Base-by-base conservation (phyloP, 2,888 invertebrate genomes). In the Pseudococcus viburni region DNA sequence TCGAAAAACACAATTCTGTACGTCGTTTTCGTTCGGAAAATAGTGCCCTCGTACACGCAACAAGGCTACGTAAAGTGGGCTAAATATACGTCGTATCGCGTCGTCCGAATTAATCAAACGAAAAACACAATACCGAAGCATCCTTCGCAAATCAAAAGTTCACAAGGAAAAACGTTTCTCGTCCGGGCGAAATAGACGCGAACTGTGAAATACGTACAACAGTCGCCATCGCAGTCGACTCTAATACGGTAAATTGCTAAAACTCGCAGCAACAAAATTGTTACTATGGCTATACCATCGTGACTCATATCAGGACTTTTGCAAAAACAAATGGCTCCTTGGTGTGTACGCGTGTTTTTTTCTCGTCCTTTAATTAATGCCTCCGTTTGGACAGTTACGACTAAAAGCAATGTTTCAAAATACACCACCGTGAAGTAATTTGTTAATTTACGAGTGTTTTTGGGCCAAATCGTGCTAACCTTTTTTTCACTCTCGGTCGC, bases 201-300 rank as follows among this genome's bases (percentile, higher is more conserved):
- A 9, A 73, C 3, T 17, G 64, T 64, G 73, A 73, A n/a, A n/a
- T n/a, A 42, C 42, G 42, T 42, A 42, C 9, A 42, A 73, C 73
- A 73, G 73, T 73, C 73, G 73, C 73, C 26, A 33, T 33, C 1
- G 73, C 8, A n/a, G 42, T 42, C 1, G 26, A 7, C n/a, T n/a
- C n/a, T n/a, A n/a, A n/a, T 3, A 42, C 42, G 8, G 42, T 33
- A 73, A 73, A 73, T 73, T 73, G 73, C 73, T 73, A 73, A 73
- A 73, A 73, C 73, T 73, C 73, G 73, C 73, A 73, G 73, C 73
- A 73, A 73, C 73, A 73, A 73, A 73, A 73, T 73, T 73, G 73
- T 73, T 73, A 73, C 73, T 33, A 33, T 73, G 17, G 33, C 22
- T 15, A 73, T 73, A 73, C 42, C 73, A 33, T 33, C 26, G 33